Evolutionary conservation across 2,797 vertebrate species (phyloP).

Genomic region (Sebastes flavidus): DNA sequence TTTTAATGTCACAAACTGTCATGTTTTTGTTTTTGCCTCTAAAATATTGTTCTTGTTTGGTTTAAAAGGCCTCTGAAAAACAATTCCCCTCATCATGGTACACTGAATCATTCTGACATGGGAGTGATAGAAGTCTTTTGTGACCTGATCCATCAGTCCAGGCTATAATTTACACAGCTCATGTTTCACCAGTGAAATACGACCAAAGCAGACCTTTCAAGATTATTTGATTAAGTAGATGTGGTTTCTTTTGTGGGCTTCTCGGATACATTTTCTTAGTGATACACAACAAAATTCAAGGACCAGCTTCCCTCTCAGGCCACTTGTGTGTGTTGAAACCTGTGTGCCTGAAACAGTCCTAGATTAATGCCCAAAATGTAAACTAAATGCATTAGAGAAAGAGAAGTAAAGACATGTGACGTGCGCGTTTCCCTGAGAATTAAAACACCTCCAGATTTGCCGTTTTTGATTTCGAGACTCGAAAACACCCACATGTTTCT

Average conservation of each 20-base stretch:
- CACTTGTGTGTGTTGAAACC: neutral
- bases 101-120: neutral
- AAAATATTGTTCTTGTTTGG: neutral
- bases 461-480: neutral
- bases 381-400: neutral
- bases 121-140: neutral
- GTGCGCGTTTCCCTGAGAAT: neutral
- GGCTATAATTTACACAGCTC: neutral
- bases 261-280: neutral
- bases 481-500: neutral
- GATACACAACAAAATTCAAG: neutral
- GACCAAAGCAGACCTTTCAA: neutral
- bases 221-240: neutral
- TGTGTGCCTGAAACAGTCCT: neutral
- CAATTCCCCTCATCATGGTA: neutral
- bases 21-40: too few relatives aligned
- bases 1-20: too few relatives aligned
- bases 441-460: slow-evolving; percentile 24
- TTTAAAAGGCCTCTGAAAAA: neutral
- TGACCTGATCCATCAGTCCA: neutral
- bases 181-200: neutral
- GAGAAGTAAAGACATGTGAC: neutral
- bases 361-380: neutral
- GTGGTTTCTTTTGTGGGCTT: neutral
- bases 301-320: neutral